Evolutionary conservation across 2,797 vertebrate species (phyloP), one percentile per base, ranked within the genome.

Genomic region (Myripristis murdjan): DNA sequence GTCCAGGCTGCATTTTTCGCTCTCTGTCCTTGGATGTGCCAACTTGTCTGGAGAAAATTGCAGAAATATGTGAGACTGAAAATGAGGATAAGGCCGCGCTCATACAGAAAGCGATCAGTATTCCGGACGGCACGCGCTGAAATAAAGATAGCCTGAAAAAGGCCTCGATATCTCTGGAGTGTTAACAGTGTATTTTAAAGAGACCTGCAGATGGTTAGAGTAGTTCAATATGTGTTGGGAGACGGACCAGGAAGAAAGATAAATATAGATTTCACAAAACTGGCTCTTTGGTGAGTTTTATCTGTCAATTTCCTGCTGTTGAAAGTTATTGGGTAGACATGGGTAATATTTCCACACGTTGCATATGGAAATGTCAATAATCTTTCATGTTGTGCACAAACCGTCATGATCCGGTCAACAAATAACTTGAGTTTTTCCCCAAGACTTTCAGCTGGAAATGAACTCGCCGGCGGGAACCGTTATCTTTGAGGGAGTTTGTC

Each of bases 141-240:
- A n/a, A 58, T 16, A 58, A 43, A 59, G 39, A 62, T 55, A 63
- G 16, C 48, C 22, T 47, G 43, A 55, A 44, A n/a, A 12, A 37
- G 52, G 15, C 44, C 58, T 54, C 4, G 9, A 18, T 22, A 47
- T 20, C 28, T 24, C 37, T 56, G 15, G 52, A 37, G 44, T 16
- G 11, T 41, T 24, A 43, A 5, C 10, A 61, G 33, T 35, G n/a
- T 62, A n/a, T 54, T 46, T 39, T 26, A 48, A 33, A 63, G 18
- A 47, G 23, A 52, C n/a, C 43, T 58, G 31, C 26, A 44, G 39
- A 28, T 59, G 56, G 56, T 28, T 59, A 16, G 23, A 56, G 18
- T 22, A 22, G 18, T 6, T 44, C 41, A 60, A 18, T 18, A 46
- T 47, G 11, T 44, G 56, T 43, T 48, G 24, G 18, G 46, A 70